Evolutionary conservation across 2,113 vertebrate species (phyloP).

Genomic region (Ranitomeya variabilis): DNA sequence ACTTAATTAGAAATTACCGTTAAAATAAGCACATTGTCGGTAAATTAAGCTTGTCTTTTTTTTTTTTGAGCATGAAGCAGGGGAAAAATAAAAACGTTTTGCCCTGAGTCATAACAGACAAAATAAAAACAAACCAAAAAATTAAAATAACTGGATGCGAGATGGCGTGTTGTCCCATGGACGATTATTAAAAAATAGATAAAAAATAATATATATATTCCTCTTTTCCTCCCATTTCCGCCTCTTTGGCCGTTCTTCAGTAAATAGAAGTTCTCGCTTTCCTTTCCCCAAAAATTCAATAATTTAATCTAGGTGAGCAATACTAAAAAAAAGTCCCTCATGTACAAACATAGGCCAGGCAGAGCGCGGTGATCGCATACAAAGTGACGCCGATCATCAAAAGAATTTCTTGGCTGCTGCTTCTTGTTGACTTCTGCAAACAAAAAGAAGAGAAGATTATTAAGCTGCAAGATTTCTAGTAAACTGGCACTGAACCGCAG

Average conservation of each 20-base stretch:
- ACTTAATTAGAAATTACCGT: neutral
- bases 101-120: slow-evolving; percentile 27
- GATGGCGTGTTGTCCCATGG: neutral
- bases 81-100: neutral
- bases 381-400: slow-evolving; percentile 77
- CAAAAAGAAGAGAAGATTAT: slow-evolving; percentile 44
- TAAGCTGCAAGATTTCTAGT: neutral
- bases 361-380: slow-evolving; percentile 63
- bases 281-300: slow-evolving; percentile 62
- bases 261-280: slow-evolving; percentile 10
- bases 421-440: slow-evolving; percentile 93
- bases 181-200: slow-evolving; percentile 31
- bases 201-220: slow-evolving; percentile 10
- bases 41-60: neutral
- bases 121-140: neutral
- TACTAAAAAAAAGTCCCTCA: slow-evolving; percentile 71
- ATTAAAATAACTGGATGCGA: neutral
- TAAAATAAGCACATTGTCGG: neutral
- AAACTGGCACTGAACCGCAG: neutral
- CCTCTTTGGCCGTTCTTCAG: neutral
- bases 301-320: slow-evolving; percentile 74
- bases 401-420: slow-evolving; percentile 99
- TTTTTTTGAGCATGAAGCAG: too few relatives aligned
- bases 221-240: neutral
- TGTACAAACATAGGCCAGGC: slow-evolving; percentile 70